Percentiles rank a stretch among this genome's conserved stretches.
Evolutionary conservation across 2,888 invertebrate species (phyloP).

Genomic region (Pseudococcus longispinus): DNA sequence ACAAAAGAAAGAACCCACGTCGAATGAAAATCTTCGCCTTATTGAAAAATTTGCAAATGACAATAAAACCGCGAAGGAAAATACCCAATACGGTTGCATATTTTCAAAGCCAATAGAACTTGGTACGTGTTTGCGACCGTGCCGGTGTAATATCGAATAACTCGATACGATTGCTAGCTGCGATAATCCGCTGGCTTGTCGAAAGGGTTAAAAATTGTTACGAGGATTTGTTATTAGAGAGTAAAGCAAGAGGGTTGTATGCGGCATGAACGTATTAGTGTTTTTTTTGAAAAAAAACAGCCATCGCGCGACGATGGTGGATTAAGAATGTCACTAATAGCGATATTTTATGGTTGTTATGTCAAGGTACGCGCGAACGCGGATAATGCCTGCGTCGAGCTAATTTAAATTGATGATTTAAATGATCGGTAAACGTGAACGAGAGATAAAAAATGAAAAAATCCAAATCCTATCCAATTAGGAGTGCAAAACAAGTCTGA

Average conservation of each 20-base stretch:
- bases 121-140: no score
- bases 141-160: no score
- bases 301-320: not conserved
- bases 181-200: not conserved
- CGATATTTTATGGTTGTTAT: slow-evolving; percentile 4
- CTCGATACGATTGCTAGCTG: not conserved
- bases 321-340: slow-evolving; percentile 19
- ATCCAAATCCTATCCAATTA: not conserved
- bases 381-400: not conserved
- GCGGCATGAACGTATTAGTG: not conserved
- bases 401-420: slow-evolving; percentile 33
- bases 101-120: not conserved
- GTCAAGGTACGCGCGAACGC: not conserved
- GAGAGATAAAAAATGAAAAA: not conserved
- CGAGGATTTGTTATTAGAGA: slow-evolving; percentile 21
- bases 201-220: slow-evolving; percentile 28
- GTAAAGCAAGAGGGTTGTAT: not conserved
- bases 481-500: not conserved
- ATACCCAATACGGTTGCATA: not conserved
- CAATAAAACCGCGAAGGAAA: not conserved
- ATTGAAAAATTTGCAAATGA: slow-evolving; percentile 1
- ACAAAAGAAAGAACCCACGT: not conserved
- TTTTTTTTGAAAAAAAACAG: not conserved
- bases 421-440: not conserved
- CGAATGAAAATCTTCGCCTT: not conserved